A percentile compares a stretch with the other conserved stretches of the same genome.
Conservation (phyloP, 1,140 invertebrate species). For the Pogonomyrmex barbatus region DNA sequence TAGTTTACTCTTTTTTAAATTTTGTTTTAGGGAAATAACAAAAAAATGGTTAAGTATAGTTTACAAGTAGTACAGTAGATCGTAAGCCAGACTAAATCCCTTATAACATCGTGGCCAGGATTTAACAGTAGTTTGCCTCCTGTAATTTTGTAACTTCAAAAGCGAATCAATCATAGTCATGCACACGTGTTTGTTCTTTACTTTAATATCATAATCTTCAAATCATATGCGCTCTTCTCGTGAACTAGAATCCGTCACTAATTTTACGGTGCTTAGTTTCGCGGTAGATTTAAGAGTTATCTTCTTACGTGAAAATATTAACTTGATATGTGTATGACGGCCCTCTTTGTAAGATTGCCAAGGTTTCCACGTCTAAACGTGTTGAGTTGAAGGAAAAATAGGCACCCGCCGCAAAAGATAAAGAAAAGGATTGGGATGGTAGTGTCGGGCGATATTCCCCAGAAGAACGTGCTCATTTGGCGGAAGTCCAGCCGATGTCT, state of each 20-base stretch:
- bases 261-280: conserved; percentile 11
- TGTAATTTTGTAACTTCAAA: conserved; percentile 35
- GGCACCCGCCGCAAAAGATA: background rate
- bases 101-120: conserved; percentile 4
- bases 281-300: background rate
- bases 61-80: background rate
- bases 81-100: conserved; percentile 18
- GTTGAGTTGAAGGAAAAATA: background rate
- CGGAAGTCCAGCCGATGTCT: conserved; percentile 77
- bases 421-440: conserved; percentile 13
- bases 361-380: background rate
- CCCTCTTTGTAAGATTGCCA: background rate
- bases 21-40: background rate
- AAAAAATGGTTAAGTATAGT: conserved; percentile 14
- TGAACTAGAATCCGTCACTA: background rate
- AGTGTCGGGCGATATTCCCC: conserved; percentile 33
- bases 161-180: conserved; percentile 61
- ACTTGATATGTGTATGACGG: background rate
- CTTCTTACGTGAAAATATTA: background rate
- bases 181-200: conserved; percentile 51
- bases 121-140: conserved; percentile 32
- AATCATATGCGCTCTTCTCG: conserved; percentile 51
- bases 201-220: conserved; percentile 48
- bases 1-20: background rate
- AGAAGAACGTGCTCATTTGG: conserved; percentile 78